phyloP scores from a whole-genome alignment of 64 coral and sea anemone genomes.

The Dendronephthya gigantea region DNA sequence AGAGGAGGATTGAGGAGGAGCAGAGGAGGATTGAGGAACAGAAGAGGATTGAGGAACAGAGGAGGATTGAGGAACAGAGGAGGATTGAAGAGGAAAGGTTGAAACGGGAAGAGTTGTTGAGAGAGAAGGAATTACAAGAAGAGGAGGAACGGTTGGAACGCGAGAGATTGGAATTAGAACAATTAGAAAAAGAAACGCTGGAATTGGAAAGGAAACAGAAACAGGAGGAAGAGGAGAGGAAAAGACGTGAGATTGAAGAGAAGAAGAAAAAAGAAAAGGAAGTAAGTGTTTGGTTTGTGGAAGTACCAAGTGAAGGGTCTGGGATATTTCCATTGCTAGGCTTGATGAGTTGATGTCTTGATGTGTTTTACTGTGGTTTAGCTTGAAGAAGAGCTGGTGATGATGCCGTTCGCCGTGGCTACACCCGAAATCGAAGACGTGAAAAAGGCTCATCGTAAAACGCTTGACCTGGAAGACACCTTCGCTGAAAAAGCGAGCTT shows the following conservation, averaged over 20 bases:
- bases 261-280: constrained; percentile 20
- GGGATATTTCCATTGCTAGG: not conserved
- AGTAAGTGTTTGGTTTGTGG: too few relatives aligned
- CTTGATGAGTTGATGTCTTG: not conserved
- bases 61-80: too few relatives aligned
- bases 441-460: not conserved
- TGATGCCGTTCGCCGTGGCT: constrained; percentile 1
- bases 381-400: not conserved
- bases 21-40: not conserved
- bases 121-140: not conserved
- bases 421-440: not conserved
- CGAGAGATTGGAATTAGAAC: not conserved
- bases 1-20: not conserved
- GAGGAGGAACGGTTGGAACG: not conserved
- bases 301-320: too few relatives aligned
- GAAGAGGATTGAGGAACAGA: not conserved
- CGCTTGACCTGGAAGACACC: not conserved
- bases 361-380: not conserved
- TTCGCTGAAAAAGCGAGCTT: not conserved
- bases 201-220: not conserved
- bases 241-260: not conserved
- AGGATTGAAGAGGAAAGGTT: not conserved
- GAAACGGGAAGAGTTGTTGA: not conserved
- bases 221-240: not conserved
- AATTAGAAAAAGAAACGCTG: not conserved